phyloP scores from a whole-genome alignment of 2,113 vertebrate species.

The Todiramphus chloris region DNA sequence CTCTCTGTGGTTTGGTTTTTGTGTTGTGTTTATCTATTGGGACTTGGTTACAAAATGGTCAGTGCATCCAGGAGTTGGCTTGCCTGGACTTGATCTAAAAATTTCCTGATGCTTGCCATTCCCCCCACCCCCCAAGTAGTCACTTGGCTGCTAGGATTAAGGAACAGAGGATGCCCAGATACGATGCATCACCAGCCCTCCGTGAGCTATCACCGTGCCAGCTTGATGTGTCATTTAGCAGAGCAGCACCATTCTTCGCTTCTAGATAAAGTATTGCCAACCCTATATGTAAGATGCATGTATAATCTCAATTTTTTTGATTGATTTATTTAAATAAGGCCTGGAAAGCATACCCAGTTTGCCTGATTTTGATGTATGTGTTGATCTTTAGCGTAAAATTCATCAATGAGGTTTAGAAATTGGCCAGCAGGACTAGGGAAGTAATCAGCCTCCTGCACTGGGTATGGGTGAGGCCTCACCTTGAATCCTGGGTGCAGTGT shows the following conservation, averaged over 20 bases:
- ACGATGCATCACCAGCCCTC: accelerated
- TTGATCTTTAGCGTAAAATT: not conserved
- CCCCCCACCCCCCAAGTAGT: too few species aligned
- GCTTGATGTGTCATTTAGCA: not conserved
- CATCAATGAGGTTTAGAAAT: not conserved
- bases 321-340: not conserved
- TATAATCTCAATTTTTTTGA: accelerated
- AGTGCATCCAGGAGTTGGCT: too few species aligned
- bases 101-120: not conserved
- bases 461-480: not conserved
- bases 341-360: not conserved
- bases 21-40: not conserved
- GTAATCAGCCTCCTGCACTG: not conserved
- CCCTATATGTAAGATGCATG: not conserved
- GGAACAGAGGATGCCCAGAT: not conserved
- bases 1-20: not conserved
- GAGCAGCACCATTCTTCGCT: not conserved
- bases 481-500: not conserved
- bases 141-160: not conserved
- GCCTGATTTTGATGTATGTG: not conserved
- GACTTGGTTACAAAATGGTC: not conserved
- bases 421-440: not conserved
- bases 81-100: not conserved
- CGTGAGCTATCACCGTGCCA: not conserved
- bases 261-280: not conserved